phyloP scores from a whole-genome alignment of 2,888 invertebrate species.

The Phania funesta region DNA sequence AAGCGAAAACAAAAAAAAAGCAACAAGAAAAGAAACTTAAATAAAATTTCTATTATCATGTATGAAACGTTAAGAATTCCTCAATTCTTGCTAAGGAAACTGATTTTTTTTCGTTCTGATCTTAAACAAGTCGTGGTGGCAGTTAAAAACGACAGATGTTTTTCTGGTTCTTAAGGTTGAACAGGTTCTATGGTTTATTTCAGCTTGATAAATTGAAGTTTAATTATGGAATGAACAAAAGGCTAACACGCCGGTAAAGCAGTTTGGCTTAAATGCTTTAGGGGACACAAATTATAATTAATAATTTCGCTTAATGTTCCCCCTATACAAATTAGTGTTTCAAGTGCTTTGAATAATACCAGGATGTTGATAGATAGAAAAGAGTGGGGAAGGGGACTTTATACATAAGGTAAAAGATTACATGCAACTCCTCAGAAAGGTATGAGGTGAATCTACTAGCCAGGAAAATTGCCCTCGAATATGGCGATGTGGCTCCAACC shows the following conservation, averaged over 20 bases:
- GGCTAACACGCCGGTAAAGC: neutral
- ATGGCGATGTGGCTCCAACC: too few relatives aligned
- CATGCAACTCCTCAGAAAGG: too few relatives aligned
- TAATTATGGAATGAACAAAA: slow-evolving; percentile 41
- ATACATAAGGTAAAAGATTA: too few relatives aligned
- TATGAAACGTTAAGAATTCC: neutral
- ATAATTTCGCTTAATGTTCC: neutral
- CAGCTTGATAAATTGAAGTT: slow-evolving; percentile 20
- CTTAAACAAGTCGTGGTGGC: slow-evolving; percentile 1
- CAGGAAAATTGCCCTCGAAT: too few relatives aligned
- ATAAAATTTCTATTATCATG: slow-evolving; percentile 43
- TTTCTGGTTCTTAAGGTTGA: slow-evolving; percentile 31
- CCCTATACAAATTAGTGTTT: neutral
- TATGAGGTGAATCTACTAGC: too few relatives aligned
- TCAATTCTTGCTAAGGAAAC: slow-evolving; percentile 6
- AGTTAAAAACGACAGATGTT: slow-evolving; percentile 39
- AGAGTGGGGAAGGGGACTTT: too few relatives aligned
- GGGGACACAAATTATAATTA: neutral
- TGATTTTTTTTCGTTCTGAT: neutral
- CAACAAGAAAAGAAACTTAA: neutral
- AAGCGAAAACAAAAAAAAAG: slow-evolving; percentile 3
- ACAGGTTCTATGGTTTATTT: slow-evolving; percentile 34
- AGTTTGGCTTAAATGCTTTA: neutral
- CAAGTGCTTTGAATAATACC: neutral
- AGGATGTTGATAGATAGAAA: too few relatives aligned